Percentiles rank a stretch among this genome's conserved stretches.
These are phyloP conservation scores for Koerneria pararmatus DNA, from an alignment of 2,888 invertebrate species.

Conservation along the genomic window DNA sequence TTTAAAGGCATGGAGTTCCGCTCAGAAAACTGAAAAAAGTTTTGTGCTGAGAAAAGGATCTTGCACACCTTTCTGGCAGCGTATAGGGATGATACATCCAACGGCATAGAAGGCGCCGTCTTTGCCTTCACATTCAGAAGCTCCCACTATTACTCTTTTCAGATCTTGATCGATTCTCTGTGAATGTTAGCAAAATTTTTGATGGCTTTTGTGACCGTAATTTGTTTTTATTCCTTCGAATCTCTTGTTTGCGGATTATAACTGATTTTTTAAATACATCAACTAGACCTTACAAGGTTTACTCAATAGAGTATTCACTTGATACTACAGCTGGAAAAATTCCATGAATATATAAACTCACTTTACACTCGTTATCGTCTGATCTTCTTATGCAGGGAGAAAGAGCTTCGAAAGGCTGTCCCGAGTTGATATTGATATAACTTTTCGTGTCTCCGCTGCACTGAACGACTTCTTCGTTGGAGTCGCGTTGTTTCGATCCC, in stretches of 20 bases:
- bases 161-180: slow-evolving; percentile 12
- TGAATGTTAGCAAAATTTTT: too few species aligned
- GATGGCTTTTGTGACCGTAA: too few species aligned
- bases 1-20: too few species aligned
- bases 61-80: slow-evolving; percentile 10
- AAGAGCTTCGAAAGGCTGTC: not conserved
- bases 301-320: too few species aligned
- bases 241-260: too few species aligned
- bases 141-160: not conserved
- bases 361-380: slow-evolving; percentile 16
- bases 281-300: not conserved
- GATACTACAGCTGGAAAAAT: too few species aligned
- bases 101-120: slow-evolving; percentile 3
- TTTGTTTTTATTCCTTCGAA: too few species aligned
- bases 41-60: not conserved
- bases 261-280: too few species aligned
- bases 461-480: not conserved
- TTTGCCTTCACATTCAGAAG: not conserved
- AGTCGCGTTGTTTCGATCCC: not conserved
- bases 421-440: slow-evolving; percentile 7
- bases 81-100: slow-evolving; percentile 6
- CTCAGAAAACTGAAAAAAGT: too few species aligned
- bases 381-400: slow-evolving; percentile 11
- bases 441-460: slow-evolving; percentile 15
- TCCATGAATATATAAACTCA: too few species aligned